Conservation (phyloP, 2,888 invertebrate species). For the Standfussiana lucernea region DNA sequence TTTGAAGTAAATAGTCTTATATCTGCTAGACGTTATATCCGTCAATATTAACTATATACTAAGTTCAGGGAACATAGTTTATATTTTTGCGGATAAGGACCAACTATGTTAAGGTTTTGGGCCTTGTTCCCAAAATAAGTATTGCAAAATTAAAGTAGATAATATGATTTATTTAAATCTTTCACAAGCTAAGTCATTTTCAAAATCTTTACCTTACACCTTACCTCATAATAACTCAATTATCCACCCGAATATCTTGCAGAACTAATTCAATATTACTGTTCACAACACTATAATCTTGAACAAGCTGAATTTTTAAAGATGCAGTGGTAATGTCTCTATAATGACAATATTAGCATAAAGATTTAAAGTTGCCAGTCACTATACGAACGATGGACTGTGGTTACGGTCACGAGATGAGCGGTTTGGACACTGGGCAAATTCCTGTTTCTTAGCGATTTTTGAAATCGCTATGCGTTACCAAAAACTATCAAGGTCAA, state of each 20-base stretch:
- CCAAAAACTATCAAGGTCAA: neutral
- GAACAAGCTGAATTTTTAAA: constrained; percentile 30
- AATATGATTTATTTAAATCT: neutral
- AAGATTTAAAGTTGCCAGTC: constrained; percentile 54
- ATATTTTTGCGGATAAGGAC: neutral
- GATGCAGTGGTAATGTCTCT: constrained; percentile 50
- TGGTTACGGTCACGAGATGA: constrained; percentile 19
- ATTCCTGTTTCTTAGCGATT: neutral
- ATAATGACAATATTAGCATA: constrained; percentile 66
- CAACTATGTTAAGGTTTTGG: neutral
- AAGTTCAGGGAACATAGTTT: neutral
- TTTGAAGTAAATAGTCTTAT: constrained; percentile 30
- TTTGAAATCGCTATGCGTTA: neutral
- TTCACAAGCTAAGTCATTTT: neutral
- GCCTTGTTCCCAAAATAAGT: neutral
- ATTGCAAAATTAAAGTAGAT: neutral
- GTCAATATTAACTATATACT: neutral
- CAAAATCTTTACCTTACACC: neutral
- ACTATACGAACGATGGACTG: constrained; percentile 29
- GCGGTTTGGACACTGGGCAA: constrained; percentile 37
- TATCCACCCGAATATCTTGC: neutral
- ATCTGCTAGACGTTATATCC: neutral
- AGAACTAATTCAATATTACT: constrained; percentile 1
- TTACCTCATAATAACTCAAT: constrained; percentile 22
- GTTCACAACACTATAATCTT: constrained; percentile 26